Percentiles rank a stretch among this genome's conserved stretches.
These are phyloP conservation scores for Ceratina calcarata DNA, from an alignment of 1,140 invertebrate genomes.

Conservation along the genomic window DNA sequence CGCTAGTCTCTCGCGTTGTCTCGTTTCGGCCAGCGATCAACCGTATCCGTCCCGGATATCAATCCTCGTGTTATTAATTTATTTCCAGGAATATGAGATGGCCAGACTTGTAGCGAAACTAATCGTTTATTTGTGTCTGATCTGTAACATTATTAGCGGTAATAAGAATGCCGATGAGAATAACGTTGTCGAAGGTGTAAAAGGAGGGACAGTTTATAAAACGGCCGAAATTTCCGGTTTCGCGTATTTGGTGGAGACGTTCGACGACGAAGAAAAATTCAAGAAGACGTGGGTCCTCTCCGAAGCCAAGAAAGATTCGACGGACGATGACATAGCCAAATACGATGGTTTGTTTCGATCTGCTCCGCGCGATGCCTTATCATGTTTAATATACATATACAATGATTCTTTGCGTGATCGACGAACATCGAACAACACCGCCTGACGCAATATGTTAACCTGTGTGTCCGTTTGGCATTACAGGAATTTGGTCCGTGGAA, in stretches of 20 bases:
- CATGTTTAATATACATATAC: too few species aligned
- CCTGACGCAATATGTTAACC: too few species aligned
- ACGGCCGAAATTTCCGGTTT: conserved; percentile 82
- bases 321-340: conserved; percentile 95
- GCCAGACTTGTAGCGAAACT: conserved; percentile 47
- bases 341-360: conserved; percentile 91
- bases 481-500: conserved; percentile 89
- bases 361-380: neutral
- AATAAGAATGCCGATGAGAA: conserved; percentile 22
- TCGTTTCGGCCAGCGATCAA: neutral
- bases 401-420: too few species aligned
- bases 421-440: too few species aligned
- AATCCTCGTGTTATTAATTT: neutral
- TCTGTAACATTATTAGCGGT: conserved; percentile 47
- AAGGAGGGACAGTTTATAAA: conserved; percentile 76
- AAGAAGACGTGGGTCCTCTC: conserved; percentile 93
- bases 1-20: neutral
- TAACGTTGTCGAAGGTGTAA: conserved; percentile 16
- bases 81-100: conserved; percentile 64
- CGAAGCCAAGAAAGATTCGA: conserved; percentile 95
- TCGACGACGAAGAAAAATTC: conserved; percentile 90
- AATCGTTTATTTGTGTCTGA: conserved; percentile 42
- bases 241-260: conserved; percentile 92
- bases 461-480: neutral
- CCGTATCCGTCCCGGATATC: neutral